A percentile compares a stretch with the other conserved stretches of the same genome.
These are phyloP conservation scores for Patiria miniata DNA, from an alignment of 35 echinoderm and acorn worm species.

Conservation along the genomic window DNA sequence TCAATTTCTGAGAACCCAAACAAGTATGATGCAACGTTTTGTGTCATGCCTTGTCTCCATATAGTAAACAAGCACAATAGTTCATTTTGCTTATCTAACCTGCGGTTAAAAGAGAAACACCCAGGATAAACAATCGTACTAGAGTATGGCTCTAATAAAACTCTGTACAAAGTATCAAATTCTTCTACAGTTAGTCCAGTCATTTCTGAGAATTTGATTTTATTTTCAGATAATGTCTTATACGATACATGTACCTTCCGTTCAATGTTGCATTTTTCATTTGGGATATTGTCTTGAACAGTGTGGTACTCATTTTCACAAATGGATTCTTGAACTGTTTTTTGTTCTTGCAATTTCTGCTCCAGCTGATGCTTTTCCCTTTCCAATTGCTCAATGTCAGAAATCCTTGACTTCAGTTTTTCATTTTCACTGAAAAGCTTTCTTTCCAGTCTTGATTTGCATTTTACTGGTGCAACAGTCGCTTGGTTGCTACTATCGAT, in stretches of 20 bases:
- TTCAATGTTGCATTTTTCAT: not conserved
- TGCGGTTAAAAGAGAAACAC: not conserved
- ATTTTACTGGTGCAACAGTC: not conserved
- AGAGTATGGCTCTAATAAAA: not conserved
- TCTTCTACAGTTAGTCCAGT: not conserved
- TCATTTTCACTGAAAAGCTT: not conserved
- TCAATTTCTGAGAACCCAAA: not conserved
- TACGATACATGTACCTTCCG: not conserved
- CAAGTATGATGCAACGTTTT: conserved; percentile 12
- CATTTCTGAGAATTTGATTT: not conserved
- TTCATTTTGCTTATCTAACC: conserved; percentile 1
- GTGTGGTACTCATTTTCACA: not conserved
- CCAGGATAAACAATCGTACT: not conserved
- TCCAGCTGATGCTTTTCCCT: not conserved
- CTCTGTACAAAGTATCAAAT: not conserved
- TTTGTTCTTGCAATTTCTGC: not conserved
- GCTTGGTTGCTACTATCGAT: not conserved
- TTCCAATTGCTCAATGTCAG: not conserved
- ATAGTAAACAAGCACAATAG: not conserved
- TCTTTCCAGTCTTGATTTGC: conserved; percentile 8
- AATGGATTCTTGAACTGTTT: not conserved
- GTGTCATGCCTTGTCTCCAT: not conserved
- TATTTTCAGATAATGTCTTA: not conserved
- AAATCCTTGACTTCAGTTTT: not conserved
- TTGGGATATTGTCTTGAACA: not conserved